phyloP scores from a whole-genome alignment of 2,113 vertebrate species.

The Campylomormyrus tamandua region DNA sequence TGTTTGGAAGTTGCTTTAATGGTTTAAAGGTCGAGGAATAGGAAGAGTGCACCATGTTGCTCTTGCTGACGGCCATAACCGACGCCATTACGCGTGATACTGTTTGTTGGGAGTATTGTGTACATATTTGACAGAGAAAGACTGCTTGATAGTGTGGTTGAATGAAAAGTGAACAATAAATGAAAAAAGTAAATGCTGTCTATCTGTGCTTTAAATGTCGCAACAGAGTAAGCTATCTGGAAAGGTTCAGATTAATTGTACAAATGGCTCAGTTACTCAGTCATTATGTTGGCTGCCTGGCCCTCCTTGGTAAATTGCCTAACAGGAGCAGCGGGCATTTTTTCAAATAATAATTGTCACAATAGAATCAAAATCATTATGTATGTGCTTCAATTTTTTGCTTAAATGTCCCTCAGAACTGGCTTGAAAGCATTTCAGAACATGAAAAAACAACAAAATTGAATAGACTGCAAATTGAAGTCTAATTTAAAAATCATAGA shows the following conservation, averaged over 20 bases:
- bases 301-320: not conserved
- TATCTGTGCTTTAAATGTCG: not conserved
- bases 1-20: conserved; percentile 45
- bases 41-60: conserved; percentile 57
- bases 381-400: not conserved
- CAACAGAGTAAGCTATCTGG: not conserved
- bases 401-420: not conserved
- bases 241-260: not conserved
- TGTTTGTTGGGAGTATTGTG: conserved; percentile 66
- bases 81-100: conserved; percentile 59
- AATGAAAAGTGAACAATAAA: conserved; percentile 86
- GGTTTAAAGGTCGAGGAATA: conserved; percentile 44
- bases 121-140: conserved; percentile 70
- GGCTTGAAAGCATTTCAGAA: not conserved
- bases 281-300: not conserved
- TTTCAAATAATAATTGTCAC: not conserved
- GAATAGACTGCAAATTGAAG: not conserved
- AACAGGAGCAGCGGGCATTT: not conserved
- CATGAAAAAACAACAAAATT: not conserved
- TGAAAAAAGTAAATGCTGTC: conserved; percentile 27
- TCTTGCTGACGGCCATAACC: conserved; percentile 64
- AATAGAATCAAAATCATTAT: not conserved
- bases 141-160: conserved; percentile 77
- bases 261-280: not conserved
- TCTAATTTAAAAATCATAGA: not conserved